These are phyloP conservation scores for Drosophila oshimai DNA, from an alignment of 1,140 invertebrate genomes.

Conservation along the genomic window DNA sequence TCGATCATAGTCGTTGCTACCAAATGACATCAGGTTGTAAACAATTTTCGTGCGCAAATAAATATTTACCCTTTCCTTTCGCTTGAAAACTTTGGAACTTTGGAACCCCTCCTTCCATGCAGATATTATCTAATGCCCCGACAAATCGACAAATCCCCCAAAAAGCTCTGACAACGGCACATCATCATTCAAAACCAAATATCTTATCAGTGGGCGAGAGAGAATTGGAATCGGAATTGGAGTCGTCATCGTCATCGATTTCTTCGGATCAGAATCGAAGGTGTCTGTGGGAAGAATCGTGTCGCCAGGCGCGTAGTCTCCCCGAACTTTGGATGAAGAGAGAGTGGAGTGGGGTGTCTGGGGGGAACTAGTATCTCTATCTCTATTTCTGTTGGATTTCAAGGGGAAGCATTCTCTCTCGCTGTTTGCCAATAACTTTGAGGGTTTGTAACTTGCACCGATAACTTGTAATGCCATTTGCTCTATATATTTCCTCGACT, in stretches of 20 bases:
- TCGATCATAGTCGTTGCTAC: too few species aligned
- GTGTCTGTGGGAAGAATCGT: slow-evolving; percentile 15
- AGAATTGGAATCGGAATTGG: background rate
- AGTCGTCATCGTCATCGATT: background rate
- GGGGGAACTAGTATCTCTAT: background rate
- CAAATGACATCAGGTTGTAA: slow-evolving; percentile 2
- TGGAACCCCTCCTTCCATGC: background rate
- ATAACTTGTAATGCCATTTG: slow-evolving; percentile 42
- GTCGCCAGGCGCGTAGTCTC: slow-evolving; percentile 1
- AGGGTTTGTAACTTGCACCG: slow-evolving; percentile 31
- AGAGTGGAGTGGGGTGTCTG: background rate
- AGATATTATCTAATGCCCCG: slow-evolving; percentile 74
- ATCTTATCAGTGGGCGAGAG: slow-evolving; percentile 59
- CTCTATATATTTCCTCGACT: slow-evolving; percentile 27
- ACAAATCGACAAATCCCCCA: slow-evolving; percentile 72
- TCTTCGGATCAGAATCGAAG: slow-evolving; percentile 42
- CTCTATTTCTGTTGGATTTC: background rate
- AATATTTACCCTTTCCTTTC: background rate
- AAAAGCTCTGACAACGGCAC: slow-evolving; percentile 71
- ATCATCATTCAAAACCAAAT: slow-evolving; percentile 73
- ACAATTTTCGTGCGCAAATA: slow-evolving; percentile 13
- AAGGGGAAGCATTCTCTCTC: slow-evolving; percentile 1
- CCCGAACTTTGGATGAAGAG: background rate
- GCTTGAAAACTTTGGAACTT: too few species aligned
- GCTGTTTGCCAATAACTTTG: slow-evolving; percentile 29